Evolutionary conservation across 64 coral and sea anemone species (phyloP), one percentile per base, ranked within the genome.

Genomic region (Hydrozoanthus tunicans): DNA sequence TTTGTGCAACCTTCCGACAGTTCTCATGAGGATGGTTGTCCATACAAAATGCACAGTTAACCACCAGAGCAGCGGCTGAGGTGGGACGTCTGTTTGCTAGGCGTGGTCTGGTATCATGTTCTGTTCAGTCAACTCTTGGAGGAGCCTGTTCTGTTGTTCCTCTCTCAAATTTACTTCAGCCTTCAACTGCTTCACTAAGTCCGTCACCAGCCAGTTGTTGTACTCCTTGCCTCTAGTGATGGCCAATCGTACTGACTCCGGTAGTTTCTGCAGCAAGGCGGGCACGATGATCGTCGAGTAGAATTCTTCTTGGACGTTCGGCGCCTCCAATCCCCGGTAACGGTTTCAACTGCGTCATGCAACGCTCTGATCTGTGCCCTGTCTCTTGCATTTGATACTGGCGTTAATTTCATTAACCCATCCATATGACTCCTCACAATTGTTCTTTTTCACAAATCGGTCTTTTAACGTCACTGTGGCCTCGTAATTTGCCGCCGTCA

Each of bases 261-360:
- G 32, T 43, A 43, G 32, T 43, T 1, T 43, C 32, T 43, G 32
- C 32, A 43, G 32, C 32, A 43, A 43, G 32, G 32, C 32, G 32
- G 83, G 92, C 51, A 89, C 92, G 5, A 93, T 24, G 5, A 93
- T 89, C 5, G 75, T 51, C 1, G 83, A 89, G 61, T 89, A 93
- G 1, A 10, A 60, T 6, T 51, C 58, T 53, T 89, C 64, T 6
- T 27, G 62, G 17, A 91, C 77, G 5, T 13, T 54, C 5, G 77
- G 60, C 25, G 86, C 86, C 11, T 77, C 20, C 17, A 90, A 13
- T 17, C 86, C 86, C 32, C 32, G 32, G 32, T 43, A 43, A 43
- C 2, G 32, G 32, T 43, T 43, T 43, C 32, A 43, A 43, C 32
- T 20, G 32, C 0, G 32, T 43, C 32, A 43, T 43, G 32, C 2